Percentiles rank a stretch among this genome's conserved stretches.
Evolutionary conservation across 2,113 vertebrate species (phyloP).

Genomic region (Microtus montanus): DNA sequence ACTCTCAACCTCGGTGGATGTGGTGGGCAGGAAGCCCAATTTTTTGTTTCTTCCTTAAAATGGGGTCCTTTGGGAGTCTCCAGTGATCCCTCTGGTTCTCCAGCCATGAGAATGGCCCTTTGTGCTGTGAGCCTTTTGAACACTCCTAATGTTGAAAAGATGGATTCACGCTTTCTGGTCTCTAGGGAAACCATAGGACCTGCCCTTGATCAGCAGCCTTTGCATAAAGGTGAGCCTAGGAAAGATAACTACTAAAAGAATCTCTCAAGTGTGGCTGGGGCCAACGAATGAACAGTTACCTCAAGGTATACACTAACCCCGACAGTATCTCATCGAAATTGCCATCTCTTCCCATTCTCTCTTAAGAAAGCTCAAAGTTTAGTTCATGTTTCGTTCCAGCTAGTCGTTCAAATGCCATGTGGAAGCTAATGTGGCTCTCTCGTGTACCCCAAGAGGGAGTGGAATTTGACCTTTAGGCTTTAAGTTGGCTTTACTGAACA

Average conservation of each 20-base stretch:
- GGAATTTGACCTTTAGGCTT: constrained; percentile 6
- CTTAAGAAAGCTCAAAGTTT: constrained; percentile 43
- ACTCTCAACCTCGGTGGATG: background rate
- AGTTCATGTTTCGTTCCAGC: constrained; percentile 23
- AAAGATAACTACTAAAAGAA: constrained; percentile 36
- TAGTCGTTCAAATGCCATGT: background rate
- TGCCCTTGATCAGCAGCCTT: constrained; percentile 43
- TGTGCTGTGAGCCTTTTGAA: constrained; percentile 70
- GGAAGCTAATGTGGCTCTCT: constrained; percentile 5
- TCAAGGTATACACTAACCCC: background rate
- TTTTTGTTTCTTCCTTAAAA: constrained; percentile 17
- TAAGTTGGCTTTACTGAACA: background rate
- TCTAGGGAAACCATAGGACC: constrained; percentile 56
- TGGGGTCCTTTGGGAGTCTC: background rate
- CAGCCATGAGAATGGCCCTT: constrained; percentile 18
- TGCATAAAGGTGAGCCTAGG: constrained; percentile 47
- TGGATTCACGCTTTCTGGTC: constrained; percentile 64
- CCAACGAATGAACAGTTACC: background rate
- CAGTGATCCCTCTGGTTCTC: background rate
- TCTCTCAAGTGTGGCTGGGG: background rate
- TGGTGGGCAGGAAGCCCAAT: background rate
- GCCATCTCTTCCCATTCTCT: constrained; percentile 7
- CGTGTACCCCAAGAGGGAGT: background rate
- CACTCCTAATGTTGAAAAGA: constrained; percentile 52
- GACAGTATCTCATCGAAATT: constrained; percentile 3